Evolutionary conservation across 2,797 vertebrate genomes (phyloP).

Genomic region (Orestias chungarensis): DNA sequence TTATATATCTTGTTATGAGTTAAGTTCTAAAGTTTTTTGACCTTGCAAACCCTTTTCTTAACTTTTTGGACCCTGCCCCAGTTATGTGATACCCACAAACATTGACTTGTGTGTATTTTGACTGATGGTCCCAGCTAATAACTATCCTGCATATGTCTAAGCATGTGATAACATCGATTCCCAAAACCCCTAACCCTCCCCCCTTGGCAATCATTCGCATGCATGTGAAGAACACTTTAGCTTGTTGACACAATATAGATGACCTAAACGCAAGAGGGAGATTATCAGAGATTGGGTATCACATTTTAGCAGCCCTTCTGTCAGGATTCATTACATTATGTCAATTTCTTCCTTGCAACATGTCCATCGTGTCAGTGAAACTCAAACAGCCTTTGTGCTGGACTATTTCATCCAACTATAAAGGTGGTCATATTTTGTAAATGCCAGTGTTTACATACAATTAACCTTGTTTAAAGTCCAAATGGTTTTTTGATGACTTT

Average conservation of each 20-base stretch:
- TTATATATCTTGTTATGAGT: constrained; percentile 33
- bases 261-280: constrained; percentile 52
- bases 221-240: constrained; percentile 30
- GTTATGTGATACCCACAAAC: constrained; percentile 31
- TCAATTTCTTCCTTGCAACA: constrained; percentile 17
- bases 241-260: constrained; percentile 67
- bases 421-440: constrained; percentile 28
- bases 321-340: constrained; percentile 53
- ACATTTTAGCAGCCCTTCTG: constrained; percentile 25
- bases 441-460: constrained; percentile 21
- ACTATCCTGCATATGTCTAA: constrained; percentile 51
- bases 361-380: constrained; percentile 23
- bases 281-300: constrained; percentile 51
- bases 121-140: constrained; percentile 72
- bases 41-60: background rate
- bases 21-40: constrained; percentile 2
- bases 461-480: constrained; percentile 22
- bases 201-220: constrained; percentile 7
- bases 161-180: constrained; percentile 67
- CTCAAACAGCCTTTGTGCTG: constrained; percentile 20
- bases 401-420: background rate
- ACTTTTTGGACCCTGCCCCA: background rate
- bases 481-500: constrained; percentile 36
- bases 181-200: constrained; percentile 28
- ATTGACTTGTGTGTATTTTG: constrained; percentile 71